Base-by-base conservation (phyloP, 2,888 invertebrate genomes). In the Drosophila neonasuta region DNA sequence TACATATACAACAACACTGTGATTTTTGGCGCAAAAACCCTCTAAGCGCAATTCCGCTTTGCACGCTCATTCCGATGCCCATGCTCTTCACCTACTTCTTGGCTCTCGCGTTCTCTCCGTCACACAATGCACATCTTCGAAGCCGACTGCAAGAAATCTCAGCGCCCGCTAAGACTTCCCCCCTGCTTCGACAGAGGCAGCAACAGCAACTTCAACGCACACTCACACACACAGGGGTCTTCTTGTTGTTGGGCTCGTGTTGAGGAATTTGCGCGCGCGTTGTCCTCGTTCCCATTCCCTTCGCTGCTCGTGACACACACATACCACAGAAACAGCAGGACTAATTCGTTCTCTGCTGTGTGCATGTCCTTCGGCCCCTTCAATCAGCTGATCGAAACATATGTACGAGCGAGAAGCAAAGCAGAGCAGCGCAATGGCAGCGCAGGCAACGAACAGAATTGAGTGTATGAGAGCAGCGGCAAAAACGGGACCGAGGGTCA, bases 181-280 rank as follows among this genome's bases (percentile, higher is more conserved):
- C 80, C 66, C 67, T 62, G 62, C 67, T 57, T 42, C 49, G 49
- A 60, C 24, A 24, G 24, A 6, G 24, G 24, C 24, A 24, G 24
- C 24, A 24, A 24, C 24, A 24, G 6, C 24, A 6, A 24, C 24
- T 24, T 24, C 24, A 24, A 24, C 52, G 58, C 61, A 34, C 42
- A 45, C 62, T 17, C 48, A 49, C 50, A 17, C 30, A 48, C 56
- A 42, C 42, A 46, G 41, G 15, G 17, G 2, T 54, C 39, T 45
- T 50, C 54, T 51, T 68, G 66, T 51, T 68, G 66, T 71, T 68
- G 74, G 60, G 71, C 86, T 82, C 86, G 83, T 87, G 87, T 85
- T 83, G 64, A 85, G 87, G 86, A 83, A 83, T 87, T 81, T 71
- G 72, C 82, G 83, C 86, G 87, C 85, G 71, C 78, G 71, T 82